Evolutionary conservation across 2,797 vertebrate genomes (phyloP), one percentile per base, ranked within the genome.

Genomic region (Cyprinella venusta): DNA sequence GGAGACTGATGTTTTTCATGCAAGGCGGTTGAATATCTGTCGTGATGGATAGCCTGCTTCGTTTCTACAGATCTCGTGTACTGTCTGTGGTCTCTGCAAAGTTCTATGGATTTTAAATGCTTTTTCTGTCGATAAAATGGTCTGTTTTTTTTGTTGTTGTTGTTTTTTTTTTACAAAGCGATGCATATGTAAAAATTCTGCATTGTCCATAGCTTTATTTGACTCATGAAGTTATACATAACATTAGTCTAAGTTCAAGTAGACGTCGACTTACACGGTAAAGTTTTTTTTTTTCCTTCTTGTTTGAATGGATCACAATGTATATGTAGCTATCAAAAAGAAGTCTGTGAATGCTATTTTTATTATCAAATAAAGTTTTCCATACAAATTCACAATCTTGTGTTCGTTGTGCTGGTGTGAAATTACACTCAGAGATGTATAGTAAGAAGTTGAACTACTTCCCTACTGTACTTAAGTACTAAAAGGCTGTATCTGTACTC

Each of bases 181-280:
- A 99, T 99, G 98, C 98, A 99, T 98, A 98, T 97, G 97, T 59
- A 68, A 10, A 72, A 96, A 96, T 97, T 97, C 93, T 93, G 96
- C 97, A 97, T 98, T 97, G 96, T 97, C 96, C 96, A 97, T 97
- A 98, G 97, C 96, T 98, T 99, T 98, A 97, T 98, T 97, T 97
- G 96, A 97, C 92, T 94, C 96, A 94, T 95, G 92, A 95, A 95
- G 95, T 94, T 97, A 97, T 96, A 97, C 93, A 95, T 96, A 95
- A 96, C 93, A 93, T 96, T 97, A 97, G 96, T 96, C 92, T 93
- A 95, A 97, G 93, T 96, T 94, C 91, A 94, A 94, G 92, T 96
- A 97, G 95, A 94, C 91, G 94, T 96, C 95, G 95, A 97, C 94
- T 96, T 96, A 95, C 94, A 94, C 95, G 94, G 92, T 94, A 91